Conservation (phyloP, 2,888 invertebrate genomes). For the Drosophila leonis region DNA sequence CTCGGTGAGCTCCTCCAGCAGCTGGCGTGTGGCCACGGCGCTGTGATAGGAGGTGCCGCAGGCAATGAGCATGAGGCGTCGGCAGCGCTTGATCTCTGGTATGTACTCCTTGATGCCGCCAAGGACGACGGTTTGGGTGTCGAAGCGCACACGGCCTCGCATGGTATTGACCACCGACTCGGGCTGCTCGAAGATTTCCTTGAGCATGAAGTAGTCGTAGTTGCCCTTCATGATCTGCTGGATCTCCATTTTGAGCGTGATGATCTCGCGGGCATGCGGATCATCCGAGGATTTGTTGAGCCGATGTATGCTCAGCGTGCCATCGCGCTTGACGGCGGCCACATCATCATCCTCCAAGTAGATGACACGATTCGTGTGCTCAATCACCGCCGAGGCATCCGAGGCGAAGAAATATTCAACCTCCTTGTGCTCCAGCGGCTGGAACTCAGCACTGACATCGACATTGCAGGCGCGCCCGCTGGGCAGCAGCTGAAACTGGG, state of each 20-base stretch:
- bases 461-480: slow-evolving; percentile 30
- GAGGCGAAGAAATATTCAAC: slow-evolving; percentile 99
- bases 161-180: slow-evolving; percentile 99
- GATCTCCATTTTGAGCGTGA: slow-evolving; percentile 98
- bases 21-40: slow-evolving; percentile 96
- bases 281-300: slow-evolving; percentile 92
- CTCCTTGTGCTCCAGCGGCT: slow-evolving; percentile 95
- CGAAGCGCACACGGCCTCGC: slow-evolving; percentile 98
- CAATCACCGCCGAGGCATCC: slow-evolving; percentile 99
- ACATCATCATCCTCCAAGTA: slow-evolving; percentile 98
- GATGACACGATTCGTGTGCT: slow-evolving; percentile 99
- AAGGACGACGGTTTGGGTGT: slow-evolving; percentile 92
- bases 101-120: slow-evolving; percentile 99
- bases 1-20: slow-evolving; percentile 98
- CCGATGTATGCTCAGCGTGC: slow-evolving; percentile 97
- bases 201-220: slow-evolving; percentile 99
- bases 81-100: slow-evolving; percentile 97
- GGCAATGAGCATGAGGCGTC: slow-evolving; percentile 97
- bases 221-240: slow-evolving; percentile 99
- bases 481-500: slow-evolving; percentile 87
- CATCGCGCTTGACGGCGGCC: slow-evolving; percentile 98
- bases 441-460: slow-evolving; percentile 95
- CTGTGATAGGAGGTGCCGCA: slow-evolving; percentile 99
- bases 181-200: slow-evolving; percentile 99
- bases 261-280: slow-evolving; percentile 96